Base-by-base conservation (phyloP, 2,888 invertebrate genomes). In the Oxycera nigricornis region DNA sequence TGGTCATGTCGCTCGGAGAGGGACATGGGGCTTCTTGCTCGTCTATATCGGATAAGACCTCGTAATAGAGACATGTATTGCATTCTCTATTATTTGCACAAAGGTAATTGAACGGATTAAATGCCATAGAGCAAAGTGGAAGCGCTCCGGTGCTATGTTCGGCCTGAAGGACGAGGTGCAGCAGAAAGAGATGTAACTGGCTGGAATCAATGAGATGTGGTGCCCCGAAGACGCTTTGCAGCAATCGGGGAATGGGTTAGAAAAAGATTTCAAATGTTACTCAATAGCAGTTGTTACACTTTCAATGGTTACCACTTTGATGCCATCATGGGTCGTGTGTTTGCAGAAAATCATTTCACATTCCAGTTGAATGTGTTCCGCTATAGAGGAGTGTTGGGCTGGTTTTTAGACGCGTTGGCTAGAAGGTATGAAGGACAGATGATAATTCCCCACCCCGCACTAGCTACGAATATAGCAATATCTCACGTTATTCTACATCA, bases 51-150 rank as follows among this genome's bases (percentile, higher is more conserved):
- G 28, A 30, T 22, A 28, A 59, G 30, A n/a, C 59, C 28, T 59
- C 14, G 59, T 59, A 59, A 28, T 59, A 59, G 59, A 28, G 59
- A 28, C 30, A 28, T 59, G 59, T 11, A 28, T 26, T 59, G 28
- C 59, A 59, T 59, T 59, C 59, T 7, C 30, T 4, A 20, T 28
- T 59, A 59, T 26, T 59, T 30, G 59, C 24, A 7, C 28, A 59
- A 30, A 59, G 59, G 59, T 59, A 59, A 59, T 59, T 59, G 59
- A 59, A 59, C 59, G 59, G 59, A 59, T 59, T 59, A 28, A 59
- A 59, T 59, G 17, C 59, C 26, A 59, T 59, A 59, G 28, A 30
- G n/a, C 7, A 4, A 17, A 26, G 7, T 55, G 24, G 55, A 11
- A 20, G 24, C 24, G 4, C 55, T 55, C 24, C 55, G 4, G 6